These are phyloP conservation scores for Misgurnus anguillicaudatus DNA, from an alignment of 2,113 vertebrate genomes.

Conservation along the genomic window DNA sequence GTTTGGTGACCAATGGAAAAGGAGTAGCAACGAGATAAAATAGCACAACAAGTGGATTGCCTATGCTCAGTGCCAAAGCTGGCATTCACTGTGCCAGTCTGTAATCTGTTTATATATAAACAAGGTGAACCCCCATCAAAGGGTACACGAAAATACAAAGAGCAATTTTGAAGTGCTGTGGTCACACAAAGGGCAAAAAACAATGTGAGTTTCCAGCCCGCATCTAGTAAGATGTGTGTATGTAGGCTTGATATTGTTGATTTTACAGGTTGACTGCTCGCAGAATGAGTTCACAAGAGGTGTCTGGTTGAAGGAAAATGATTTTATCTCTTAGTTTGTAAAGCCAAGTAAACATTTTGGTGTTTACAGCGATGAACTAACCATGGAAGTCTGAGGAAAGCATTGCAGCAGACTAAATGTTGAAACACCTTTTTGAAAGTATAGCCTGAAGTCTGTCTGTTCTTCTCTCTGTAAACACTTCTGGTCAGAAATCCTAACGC, in stretches of 20 bases:
- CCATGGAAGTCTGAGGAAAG: not conserved
- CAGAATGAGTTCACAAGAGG: constrained; percentile 5
- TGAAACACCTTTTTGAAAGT: not conserved
- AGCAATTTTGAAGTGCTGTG: constrained; percentile 15
- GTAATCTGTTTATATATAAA: constrained; percentile 52
- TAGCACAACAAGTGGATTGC: not conserved
- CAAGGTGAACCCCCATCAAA: constrained; percentile 42
- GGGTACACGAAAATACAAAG: constrained; percentile 17
- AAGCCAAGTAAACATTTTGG: not conserved
- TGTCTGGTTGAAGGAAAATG: not conserved
- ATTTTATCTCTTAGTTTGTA: not conserved
- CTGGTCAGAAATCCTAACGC: no score
- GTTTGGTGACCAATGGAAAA: not conserved
- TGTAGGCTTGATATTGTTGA: constrained; percentile 26
- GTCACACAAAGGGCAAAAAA: constrained; percentile 27
- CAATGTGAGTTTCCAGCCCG: constrained; percentile 3
- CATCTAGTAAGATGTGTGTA: no score
- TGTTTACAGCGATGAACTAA: not conserved
- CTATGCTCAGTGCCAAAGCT: constrained; percentile 32
- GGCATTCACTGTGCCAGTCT: constrained; percentile 23
- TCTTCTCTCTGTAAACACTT: no score
- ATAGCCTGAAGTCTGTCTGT: not conserved
- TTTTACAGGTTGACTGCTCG: constrained; percentile 12
- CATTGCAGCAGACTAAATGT: not conserved
- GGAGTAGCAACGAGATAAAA: not conserved